Evolutionary conservation across 2,113 vertebrate species (phyloP).

Genomic region (Trematomus loennbergii): DNA sequence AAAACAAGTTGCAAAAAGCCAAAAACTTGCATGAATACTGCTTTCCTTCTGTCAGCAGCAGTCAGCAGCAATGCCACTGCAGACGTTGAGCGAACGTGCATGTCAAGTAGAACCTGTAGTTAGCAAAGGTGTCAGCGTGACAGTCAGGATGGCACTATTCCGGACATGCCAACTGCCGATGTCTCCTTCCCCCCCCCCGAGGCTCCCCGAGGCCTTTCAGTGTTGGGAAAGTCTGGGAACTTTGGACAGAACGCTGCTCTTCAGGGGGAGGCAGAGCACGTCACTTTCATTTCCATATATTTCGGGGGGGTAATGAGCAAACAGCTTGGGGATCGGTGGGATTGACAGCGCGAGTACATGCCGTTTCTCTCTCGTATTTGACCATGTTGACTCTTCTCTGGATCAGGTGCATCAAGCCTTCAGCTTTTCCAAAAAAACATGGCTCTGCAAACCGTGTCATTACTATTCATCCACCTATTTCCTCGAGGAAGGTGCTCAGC

Average conservation of each 20-base stretch:
- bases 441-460: conserved; percentile 24
- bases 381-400: conserved; percentile 29
- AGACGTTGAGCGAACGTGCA: conserved; percentile 13
- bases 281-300: conserved; percentile 49
- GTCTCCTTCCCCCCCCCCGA: conserved; percentile 22
- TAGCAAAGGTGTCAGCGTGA: conserved; percentile 46
- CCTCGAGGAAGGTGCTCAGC: conserved; percentile 51
- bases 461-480: conserved; percentile 18
- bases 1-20: conserved; percentile 21
- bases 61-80: conserved; percentile 19
- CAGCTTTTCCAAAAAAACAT: conserved; percentile 15
- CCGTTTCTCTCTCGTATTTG: conserved; percentile 41
- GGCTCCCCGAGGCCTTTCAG: conserved; percentile 25
- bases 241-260: conserved; percentile 50
- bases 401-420: conserved; percentile 56
- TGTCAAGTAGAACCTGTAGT: conserved; percentile 43
- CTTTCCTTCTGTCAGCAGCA: conserved; percentile 24
- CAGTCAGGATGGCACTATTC: conserved; percentile 49
- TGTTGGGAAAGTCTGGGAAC: conserved; percentile 25
- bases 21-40: conserved; percentile 15
- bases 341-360: conserved; percentile 23
- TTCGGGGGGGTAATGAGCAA: conserved; percentile 51
- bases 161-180: conserved; percentile 12
- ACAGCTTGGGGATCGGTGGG: conserved; percentile 3
- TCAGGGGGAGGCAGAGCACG: conserved; percentile 11